Percentiles rank a stretch among this genome's conserved stretches.
Conservation (phyloP, 1,140 invertebrate genomes). For the Teleogryllus occipitalis region DNA sequence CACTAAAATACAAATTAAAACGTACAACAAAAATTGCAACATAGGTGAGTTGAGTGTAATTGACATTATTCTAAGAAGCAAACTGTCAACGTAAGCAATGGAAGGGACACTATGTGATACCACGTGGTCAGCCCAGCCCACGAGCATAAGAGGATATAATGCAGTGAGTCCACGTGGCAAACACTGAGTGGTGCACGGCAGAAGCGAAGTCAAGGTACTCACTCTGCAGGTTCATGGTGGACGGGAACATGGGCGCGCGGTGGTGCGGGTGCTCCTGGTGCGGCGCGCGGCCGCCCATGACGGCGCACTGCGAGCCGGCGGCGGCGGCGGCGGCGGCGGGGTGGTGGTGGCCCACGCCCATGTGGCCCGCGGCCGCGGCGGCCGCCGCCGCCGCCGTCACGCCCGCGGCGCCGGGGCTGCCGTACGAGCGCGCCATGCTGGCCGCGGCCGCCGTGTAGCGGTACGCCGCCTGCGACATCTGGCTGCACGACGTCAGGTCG, state of each 20-base stretch:
- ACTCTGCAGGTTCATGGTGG: slow-evolving; percentile 57
- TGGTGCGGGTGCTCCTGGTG: slow-evolving; percentile 46
- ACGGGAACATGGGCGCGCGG: slow-evolving; percentile 51
- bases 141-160: too few species aligned
- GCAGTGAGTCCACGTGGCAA: too few species aligned
- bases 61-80: too few species aligned
- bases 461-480: slow-evolving; percentile 72
- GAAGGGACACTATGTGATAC: too few species aligned
- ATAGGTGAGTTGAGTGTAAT: too few species aligned
- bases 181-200: too few species aligned
- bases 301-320: slow-evolving; percentile 44
- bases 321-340: slow-evolving; percentile 38
- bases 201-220: too few species aligned
- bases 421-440: slow-evolving; percentile 40
- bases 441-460: slow-evolving; percentile 54
- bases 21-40: too few species aligned
- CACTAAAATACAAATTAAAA: too few species aligned
- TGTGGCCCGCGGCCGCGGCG: slow-evolving; percentile 31
- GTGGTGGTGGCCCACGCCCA: slow-evolving; percentile 38
- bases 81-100: too few species aligned
- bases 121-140: too few species aligned
- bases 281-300: slow-evolving; percentile 46
- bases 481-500: slow-evolving; percentile 74
- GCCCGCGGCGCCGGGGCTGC: slow-evolving; percentile 36
- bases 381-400: slow-evolving; percentile 29